phyloP scores from a whole-genome alignment of 2,113 vertebrate genomes.

The Clupea harengus region DNA sequence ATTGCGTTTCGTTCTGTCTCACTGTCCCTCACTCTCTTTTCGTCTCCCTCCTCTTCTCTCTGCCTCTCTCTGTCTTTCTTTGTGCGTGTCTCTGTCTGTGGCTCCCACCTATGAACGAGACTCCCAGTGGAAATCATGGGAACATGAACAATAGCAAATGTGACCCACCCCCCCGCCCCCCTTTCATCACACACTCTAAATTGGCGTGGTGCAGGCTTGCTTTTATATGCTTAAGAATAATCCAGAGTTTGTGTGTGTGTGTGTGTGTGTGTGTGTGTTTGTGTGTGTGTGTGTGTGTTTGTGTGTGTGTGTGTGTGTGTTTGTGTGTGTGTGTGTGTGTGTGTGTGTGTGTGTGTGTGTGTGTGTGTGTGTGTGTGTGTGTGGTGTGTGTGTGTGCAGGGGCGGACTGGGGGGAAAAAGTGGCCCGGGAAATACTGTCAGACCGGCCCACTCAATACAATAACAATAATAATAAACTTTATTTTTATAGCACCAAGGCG shows the following conservation, averaged over 20 bases:
- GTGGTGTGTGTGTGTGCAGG: not conserved
- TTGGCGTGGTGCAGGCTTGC: not conserved
- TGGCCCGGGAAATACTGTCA: too few relatives aligned
- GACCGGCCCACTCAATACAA: too few relatives aligned
- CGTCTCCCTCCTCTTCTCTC: not conserved
- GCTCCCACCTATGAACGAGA: too few relatives aligned
- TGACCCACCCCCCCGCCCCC: not conserved
- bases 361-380: not conserved
- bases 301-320: not conserved
- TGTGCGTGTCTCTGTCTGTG: not conserved
- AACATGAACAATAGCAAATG: not conserved
- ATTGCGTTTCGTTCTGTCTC: not conserved
- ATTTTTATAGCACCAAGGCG: too few relatives aligned
- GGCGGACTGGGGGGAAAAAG: too few relatives aligned
- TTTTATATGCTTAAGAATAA: not conserved
- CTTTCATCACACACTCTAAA: not conserved
- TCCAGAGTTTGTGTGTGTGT: not conserved
- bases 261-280: not conserved
- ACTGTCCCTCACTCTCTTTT: not conserved
- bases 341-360: not conserved
- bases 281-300: not conserved
- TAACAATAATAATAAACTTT: too few relatives aligned
- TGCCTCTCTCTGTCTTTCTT: not conserved
- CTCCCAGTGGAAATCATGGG: not conserved
- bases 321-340: not conserved